Percentiles rank a stretch among this genome's conserved stretches.
Conservation (phyloP, 2,113 vertebrate genomes). For the Herpailurus yagouaroundi region DNA sequence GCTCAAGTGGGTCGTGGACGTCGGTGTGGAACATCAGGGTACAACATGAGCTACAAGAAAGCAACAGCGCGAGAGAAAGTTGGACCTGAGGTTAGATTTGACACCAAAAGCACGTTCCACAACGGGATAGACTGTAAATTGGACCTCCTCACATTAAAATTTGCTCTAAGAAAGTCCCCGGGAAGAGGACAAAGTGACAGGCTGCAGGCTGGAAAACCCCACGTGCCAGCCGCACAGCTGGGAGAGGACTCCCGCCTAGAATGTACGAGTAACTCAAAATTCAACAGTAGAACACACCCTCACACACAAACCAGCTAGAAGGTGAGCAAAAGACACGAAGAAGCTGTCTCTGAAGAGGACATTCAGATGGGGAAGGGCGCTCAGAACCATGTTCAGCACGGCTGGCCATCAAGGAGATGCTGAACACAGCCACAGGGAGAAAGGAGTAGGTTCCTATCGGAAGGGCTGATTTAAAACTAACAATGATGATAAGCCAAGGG, state of each 20-base stretch:
- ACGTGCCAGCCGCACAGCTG: too few relatives aligned
- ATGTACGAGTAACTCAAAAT: too few relatives aligned
- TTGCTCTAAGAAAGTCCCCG: not conserved
- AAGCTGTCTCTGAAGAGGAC: not conserved
- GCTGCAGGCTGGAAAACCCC: not conserved
- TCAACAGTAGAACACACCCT: not conserved
- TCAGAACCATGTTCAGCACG: rapidly evolving
- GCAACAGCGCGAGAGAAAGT: not conserved
- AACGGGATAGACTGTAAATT: too few relatives aligned
- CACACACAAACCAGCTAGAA: not conserved
- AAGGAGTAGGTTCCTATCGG: rapidly evolving
- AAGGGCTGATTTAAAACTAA: not conserved
- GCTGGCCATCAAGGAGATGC: rapidly evolving
- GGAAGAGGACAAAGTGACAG: not conserved
- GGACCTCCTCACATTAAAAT: not conserved
- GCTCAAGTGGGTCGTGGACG: rapidly evolving
- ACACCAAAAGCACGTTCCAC: not conserved
- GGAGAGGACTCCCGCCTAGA: not conserved
- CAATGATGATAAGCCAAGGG: too few relatives aligned
- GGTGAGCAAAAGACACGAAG: not conserved
- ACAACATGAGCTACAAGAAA: too few relatives aligned
- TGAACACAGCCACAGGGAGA: not conserved
- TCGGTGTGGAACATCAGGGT: not conserved
- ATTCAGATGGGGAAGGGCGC: rapidly evolving
- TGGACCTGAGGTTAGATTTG: not conserved